Percentiles rank a stretch among this genome's conserved stretches.
Conservation (phyloP, 2,888 invertebrate species). For the Ectemnius continuus region DNA sequence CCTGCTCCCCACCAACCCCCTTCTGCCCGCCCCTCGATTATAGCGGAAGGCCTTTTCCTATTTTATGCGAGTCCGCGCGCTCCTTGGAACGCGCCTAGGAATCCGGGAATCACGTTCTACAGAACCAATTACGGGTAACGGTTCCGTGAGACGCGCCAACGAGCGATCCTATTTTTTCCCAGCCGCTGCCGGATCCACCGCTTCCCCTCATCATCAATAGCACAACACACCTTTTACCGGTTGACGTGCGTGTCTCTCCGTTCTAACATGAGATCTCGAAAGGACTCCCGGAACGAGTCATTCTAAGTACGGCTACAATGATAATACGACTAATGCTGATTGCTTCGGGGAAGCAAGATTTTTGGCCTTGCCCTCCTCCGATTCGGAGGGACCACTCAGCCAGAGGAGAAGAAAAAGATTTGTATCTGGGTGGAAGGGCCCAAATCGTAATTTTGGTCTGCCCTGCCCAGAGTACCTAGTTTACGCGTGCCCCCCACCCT, state of each 20-base stretch:
- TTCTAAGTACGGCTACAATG: slow-evolving; percentile 34
- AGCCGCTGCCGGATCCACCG: no score
- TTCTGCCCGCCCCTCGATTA: no score
- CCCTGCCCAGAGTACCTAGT: slow-evolving; percentile 61
- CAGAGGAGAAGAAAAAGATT: slow-evolving; percentile 12
- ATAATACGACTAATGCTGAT: slow-evolving; percentile 61
- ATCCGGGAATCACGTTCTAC: slow-evolving; percentile 59
- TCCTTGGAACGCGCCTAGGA: slow-evolving; percentile 48
- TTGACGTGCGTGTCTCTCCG: slow-evolving; percentile 21
- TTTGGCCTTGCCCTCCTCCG: not conserved
- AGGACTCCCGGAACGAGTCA: not conserved
- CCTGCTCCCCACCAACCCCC: no score
- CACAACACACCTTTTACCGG: no score
- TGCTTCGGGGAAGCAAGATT: slow-evolving; percentile 59
- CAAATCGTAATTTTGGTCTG: slow-evolving; percentile 55
- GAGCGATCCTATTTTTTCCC: slow-evolving; percentile 21
- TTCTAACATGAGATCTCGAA: no score
- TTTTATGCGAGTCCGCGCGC: slow-evolving; percentile 32
- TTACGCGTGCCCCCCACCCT: slow-evolving; percentile 61
- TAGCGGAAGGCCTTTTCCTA: no score
- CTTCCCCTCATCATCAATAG: no score
- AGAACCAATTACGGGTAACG: slow-evolving; percentile 62
- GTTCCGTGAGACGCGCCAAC: slow-evolving; percentile 43
- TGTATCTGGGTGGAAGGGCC: slow-evolving; percentile 16
- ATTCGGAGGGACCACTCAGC: not conserved